Evolutionary conservation across 1,140 invertebrate genomes (phyloP).

Genomic region (Himalopsyche phryganea): DNA sequence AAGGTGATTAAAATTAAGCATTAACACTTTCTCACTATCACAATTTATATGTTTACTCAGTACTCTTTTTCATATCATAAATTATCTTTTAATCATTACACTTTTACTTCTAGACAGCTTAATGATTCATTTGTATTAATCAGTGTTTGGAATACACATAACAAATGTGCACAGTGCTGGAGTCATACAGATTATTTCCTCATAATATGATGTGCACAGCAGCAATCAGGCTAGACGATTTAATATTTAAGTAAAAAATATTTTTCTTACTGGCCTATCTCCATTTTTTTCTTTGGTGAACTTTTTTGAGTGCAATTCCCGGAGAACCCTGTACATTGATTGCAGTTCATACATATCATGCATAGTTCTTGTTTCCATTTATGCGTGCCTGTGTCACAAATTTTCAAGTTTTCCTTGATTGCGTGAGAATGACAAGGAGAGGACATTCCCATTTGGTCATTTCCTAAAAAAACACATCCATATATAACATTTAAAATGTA

Average conservation of each 20-base stretch:
- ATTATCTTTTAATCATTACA: too few relatives aligned
- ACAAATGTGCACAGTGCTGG: too few relatives aligned
- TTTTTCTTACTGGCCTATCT: constrained; percentile 80
- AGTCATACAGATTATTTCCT: too few relatives aligned
- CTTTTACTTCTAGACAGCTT: too few relatives aligned
- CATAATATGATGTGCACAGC: too few relatives aligned
- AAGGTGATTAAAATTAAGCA: too few relatives aligned
- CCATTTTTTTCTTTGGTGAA: constrained; percentile 66
- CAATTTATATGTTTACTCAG: too few relatives aligned
- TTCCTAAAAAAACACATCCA: not conserved
- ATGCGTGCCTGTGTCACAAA: constrained; percentile 68
- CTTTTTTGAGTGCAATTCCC: constrained; percentile 74
- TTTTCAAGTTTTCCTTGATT: constrained; percentile 41
- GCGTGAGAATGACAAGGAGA: constrained; percentile 18
- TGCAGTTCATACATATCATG: constrained; percentile 86
- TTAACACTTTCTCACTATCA: too few relatives aligned
- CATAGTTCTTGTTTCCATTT: constrained; percentile 80
- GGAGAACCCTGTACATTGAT: constrained; percentile 93
- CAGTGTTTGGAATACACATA: too few relatives aligned
- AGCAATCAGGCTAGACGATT: not conserved
- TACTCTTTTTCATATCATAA: too few relatives aligned
- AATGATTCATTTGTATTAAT: too few relatives aligned
- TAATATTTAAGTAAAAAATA: not conserved
- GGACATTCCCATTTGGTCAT: not conserved
- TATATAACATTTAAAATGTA: too few relatives aligned